A percentile compares a stretch with the other conserved stretches of the same genome.
These are phyloP conservation scores for Lampropteryx suffumata DNA, from an alignment of 2,888 invertebrate species.

Conservation along the genomic window DNA sequence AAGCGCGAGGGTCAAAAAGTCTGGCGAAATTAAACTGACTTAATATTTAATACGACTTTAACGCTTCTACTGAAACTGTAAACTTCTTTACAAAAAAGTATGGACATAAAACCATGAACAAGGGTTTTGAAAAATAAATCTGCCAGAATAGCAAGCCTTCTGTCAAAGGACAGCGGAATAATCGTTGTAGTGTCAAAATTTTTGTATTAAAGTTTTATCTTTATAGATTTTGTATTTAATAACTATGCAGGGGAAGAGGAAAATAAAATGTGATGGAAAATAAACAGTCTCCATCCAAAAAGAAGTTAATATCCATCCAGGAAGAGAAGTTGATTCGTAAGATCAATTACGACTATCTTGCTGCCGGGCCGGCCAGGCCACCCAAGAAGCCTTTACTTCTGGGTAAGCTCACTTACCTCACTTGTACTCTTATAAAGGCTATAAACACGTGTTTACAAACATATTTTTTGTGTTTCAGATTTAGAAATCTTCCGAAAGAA, in stretches of 20 bases:
- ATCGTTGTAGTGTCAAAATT: conserved; percentile 45
- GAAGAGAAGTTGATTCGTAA: conserved; percentile 67
- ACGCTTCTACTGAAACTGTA: too few species aligned
- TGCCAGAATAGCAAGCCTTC: conserved; percentile 34
- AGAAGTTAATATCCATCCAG: conserved; percentile 64
- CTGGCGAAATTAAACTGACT: too few species aligned
- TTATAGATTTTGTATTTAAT: conserved; percentile 43
- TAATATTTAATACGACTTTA: too few species aligned
- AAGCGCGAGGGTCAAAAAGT: too few species aligned
- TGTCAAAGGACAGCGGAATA: conserved; percentile 47
- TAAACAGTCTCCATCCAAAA: conserved; percentile 70
- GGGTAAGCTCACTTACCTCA: conserved; percentile 43
- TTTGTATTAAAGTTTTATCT: conserved; percentile 43
- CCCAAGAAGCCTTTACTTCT: conserved; percentile 55
- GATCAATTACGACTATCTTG: conserved; percentile 58
- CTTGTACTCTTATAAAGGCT: neutral
- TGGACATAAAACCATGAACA: conserved; percentile 26
- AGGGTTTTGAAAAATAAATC: conserved; percentile 43
- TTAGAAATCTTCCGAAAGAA: conserved; percentile 61
- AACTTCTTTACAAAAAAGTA: neutral
- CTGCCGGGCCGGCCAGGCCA: conserved; percentile 41
- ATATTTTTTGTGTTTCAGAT: conserved; percentile 43
- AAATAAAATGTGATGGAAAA: conserved; percentile 80
- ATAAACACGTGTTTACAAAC: conserved; percentile 1
- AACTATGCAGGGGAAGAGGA: conserved; percentile 72